These are phyloP conservation scores for Lordiphosa collinella DNA, from an alignment of 1,140 invertebrate genomes.

Conservation along the genomic window DNA sequence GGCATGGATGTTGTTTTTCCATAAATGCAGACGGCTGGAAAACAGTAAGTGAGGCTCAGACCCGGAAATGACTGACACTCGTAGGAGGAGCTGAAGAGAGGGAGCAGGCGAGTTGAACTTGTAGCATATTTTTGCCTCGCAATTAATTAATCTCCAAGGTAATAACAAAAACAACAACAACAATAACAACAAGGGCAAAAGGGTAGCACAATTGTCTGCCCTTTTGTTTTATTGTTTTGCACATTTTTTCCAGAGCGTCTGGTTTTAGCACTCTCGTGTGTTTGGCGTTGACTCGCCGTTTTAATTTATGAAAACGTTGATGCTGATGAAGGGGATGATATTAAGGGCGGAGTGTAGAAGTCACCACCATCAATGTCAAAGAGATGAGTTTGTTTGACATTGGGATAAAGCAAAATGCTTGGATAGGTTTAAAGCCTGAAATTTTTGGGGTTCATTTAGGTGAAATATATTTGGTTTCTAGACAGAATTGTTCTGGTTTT, in stretches of 20 bases:
- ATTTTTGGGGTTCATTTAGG: no score
- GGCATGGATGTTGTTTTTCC: slow-evolving; percentile 49
- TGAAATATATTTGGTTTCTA: no score
- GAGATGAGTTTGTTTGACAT: no score
- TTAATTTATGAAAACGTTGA: slow-evolving; percentile 72
- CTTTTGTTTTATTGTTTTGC: slow-evolving; percentile 60
- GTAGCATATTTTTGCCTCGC: slow-evolving; percentile 67
- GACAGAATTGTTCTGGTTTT: no score
- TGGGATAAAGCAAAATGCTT: no score
- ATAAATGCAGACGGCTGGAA: slow-evolving; percentile 51
- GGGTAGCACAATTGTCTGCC: slow-evolving; percentile 55
- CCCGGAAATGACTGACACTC: slow-evolving; percentile 61
- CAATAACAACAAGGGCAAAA: slow-evolving; percentile 13
- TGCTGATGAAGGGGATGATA: neutral
- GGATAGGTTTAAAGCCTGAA: no score
- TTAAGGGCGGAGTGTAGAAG: slow-evolving; percentile 13
- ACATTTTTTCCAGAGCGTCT: slow-evolving; percentile 16
- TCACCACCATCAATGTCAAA: slow-evolving; percentile 27
- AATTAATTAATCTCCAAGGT: slow-evolving; percentile 76
- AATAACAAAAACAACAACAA: slow-evolving; percentile 55
- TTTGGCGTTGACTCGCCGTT: slow-evolving; percentile 58
- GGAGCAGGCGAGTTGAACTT: slow-evolving; percentile 34
- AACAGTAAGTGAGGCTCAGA: slow-evolving; percentile 10
- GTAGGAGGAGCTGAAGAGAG: neutral
- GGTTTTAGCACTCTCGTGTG: slow-evolving; percentile 27